A percentile compares a stretch with the other conserved stretches of the same genome.
These are phyloP conservation scores for Corapipo altera DNA, from an alignment of 2,113 vertebrate genomes.

Conservation along the genomic window DNA sequence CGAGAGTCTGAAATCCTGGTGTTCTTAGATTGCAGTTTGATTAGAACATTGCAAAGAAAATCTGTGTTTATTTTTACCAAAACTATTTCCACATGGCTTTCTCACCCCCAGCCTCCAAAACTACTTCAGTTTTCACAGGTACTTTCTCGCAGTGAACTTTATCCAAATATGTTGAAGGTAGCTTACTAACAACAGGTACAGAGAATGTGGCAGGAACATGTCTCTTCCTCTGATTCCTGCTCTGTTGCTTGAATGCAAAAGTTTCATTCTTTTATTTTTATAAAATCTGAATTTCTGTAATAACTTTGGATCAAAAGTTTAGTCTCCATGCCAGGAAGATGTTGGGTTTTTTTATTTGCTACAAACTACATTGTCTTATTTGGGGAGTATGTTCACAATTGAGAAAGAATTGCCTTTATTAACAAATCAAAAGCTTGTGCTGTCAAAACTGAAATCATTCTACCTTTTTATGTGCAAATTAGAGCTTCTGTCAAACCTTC, in stretches of 20 bases:
- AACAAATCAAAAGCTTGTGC: constrained; percentile 67
- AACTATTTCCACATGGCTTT: neutral
- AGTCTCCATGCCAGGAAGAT: neutral
- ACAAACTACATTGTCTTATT: constrained; percentile 54
- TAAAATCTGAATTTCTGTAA: neutral
- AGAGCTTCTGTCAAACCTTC: constrained; percentile 72
- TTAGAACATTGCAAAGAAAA: neutral
- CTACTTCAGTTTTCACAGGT: neutral
- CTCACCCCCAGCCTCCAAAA: neutral
- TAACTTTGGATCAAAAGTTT: constrained; percentile 45
- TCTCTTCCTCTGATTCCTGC: neutral
- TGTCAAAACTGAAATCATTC: constrained; percentile 69
- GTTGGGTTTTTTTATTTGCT: neutral
- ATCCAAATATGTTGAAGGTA: neutral
- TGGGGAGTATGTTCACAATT: constrained; percentile 59
- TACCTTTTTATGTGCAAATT: constrained; percentile 74
- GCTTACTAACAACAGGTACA: neutral
- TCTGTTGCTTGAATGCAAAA: neutral
- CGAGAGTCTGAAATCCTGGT: neutral
- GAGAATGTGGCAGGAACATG: neutral
- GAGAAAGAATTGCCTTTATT: constrained; percentile 65
- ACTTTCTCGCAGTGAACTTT: neutral
- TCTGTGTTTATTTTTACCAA: neutral
- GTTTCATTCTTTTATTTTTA: neutral
- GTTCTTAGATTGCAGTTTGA: neutral